Base-by-base conservation (phyloP, 2,888 invertebrate genomes). In the Cecidostiba fungosa region DNA sequence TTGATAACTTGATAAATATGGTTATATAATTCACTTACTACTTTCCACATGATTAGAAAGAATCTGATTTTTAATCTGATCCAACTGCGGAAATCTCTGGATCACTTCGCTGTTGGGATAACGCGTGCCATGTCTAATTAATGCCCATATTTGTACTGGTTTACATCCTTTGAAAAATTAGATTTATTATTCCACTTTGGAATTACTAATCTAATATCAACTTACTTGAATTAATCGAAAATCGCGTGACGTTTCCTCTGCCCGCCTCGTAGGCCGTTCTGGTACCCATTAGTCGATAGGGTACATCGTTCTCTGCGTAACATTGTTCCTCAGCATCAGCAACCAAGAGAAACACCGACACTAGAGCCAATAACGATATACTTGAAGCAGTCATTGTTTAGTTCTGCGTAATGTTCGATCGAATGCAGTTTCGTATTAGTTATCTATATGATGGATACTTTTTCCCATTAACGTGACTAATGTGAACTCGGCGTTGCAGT, bases 241-340 rank as follows among this genome's bases (percentile, higher is more conserved):
- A 36, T 86, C 94, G 95, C 0, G 94, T 94, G 85, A 95, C 94
- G 54, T 95, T 95, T 70, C 95, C 95, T 86, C 95, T 95, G 23
- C 95, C 95, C 88, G 96, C 95, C 89, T 96, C 95, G 91, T 97
- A 97, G 0, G 97, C 95, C 0, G 97, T 97, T 94, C 96, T 97
- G 6, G 96, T 95, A 14, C 95, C 96, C 91, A 96, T 96, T 78
- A 95, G 94, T 32, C 96, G 91, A 90, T 96, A 96, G 0, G 96
- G 96, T 84, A 96, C 94, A 29, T 94, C 94, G 86, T 96, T 95
- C 0, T 94, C 93, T 0, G 94, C 94, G 87, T 95, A 95, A 90
- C 96, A 97, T 88, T 94, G 94, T 26, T 95, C 95, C 0, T 39
- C 32, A 14, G 12, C 32, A 43, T 19, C 10, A 16, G 43, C 10